These are phyloP conservation scores for Nasonia oneida DNA, from an alignment of 2,888 invertebrate species.

Conservation along the genomic window DNA sequence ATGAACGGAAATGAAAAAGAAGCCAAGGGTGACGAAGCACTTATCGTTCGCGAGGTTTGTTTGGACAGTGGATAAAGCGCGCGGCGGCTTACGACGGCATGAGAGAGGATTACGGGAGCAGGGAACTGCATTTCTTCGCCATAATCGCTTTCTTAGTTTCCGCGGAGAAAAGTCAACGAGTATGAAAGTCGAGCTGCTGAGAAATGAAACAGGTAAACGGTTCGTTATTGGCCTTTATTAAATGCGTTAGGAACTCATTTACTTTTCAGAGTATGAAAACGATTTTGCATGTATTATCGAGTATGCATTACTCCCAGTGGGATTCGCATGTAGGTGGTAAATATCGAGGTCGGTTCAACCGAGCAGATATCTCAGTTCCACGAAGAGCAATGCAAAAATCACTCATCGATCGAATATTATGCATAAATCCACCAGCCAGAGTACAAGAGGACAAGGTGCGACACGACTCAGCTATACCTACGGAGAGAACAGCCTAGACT, in stretches of 20 bases:
- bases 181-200: not conserved
- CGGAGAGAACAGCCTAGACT: not conserved
- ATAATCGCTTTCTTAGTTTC: not conserved
- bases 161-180: not conserved
- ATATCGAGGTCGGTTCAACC: slow-evolving; percentile 30
- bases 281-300: not conserved
- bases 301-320: not conserved
- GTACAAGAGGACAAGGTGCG: not conserved
- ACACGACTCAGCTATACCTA: not conserved
- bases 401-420: not conserved
- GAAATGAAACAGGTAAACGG: too few relatives aligned
- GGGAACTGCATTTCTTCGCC: not conserved
- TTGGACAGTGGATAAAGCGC: not conserved
- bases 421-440: not conserved
- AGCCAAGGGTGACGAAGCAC: slow-evolving; percentile 5
- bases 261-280: not conserved
- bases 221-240: too few relatives aligned
- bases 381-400: not conserved
- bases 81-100: not conserved
- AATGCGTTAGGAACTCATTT: not conserved
- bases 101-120: not conserved
- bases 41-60: not conserved
- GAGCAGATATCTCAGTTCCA: not conserved
- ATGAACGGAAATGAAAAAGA: slow-evolving; percentile 21
- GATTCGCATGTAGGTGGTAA: not conserved